phyloP scores from a whole-genome alignment of 2,888 invertebrate species.

The Chloroclysta siterata region DNA sequence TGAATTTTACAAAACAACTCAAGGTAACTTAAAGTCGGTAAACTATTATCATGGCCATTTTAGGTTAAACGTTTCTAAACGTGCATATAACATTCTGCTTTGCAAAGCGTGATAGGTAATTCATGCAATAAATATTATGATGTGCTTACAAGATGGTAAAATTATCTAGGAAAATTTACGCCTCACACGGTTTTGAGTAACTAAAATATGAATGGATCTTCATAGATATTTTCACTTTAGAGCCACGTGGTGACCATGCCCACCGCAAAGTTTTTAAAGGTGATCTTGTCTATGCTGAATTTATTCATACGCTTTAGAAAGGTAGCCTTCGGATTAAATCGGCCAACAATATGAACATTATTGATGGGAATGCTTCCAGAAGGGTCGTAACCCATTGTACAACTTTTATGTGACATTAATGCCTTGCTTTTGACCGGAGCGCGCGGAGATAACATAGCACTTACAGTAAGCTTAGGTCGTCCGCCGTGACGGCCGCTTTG shows the following conservation, averaged over 20 bases:
- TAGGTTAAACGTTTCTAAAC: conserved; percentile 27
- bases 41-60: conserved; percentile 9
- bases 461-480: conserved; percentile 84
- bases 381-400: conserved; percentile 73
- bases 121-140: conserved; percentile 67
- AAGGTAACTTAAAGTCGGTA: conserved; percentile 21
- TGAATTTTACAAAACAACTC: conserved; percentile 2
- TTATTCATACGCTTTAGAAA: conserved; percentile 73
- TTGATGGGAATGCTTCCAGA: conserved; percentile 74
- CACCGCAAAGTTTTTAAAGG: conserved; percentile 62
- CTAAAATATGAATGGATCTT: conserved; percentile 70
- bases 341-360: conserved; percentile 58
- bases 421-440: conserved; percentile 83
- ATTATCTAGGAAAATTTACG: conserved; percentile 63
- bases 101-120: conserved; percentile 75
- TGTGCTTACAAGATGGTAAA: conserved; percentile 65
- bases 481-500: conserved; percentile 75
- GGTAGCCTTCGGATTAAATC: conserved; percentile 66
- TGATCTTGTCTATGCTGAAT: conserved; percentile 56
- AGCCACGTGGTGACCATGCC: conserved; percentile 78
- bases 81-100: conserved; percentile 78
- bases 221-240: conserved; percentile 64
- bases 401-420: conserved; percentile 80
- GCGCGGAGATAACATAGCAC: conserved; percentile 85
- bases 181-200: conserved; percentile 71